Conservation (phyloP, 2,888 invertebrate species). For the Caenorhabditis auriculariae region DNA sequence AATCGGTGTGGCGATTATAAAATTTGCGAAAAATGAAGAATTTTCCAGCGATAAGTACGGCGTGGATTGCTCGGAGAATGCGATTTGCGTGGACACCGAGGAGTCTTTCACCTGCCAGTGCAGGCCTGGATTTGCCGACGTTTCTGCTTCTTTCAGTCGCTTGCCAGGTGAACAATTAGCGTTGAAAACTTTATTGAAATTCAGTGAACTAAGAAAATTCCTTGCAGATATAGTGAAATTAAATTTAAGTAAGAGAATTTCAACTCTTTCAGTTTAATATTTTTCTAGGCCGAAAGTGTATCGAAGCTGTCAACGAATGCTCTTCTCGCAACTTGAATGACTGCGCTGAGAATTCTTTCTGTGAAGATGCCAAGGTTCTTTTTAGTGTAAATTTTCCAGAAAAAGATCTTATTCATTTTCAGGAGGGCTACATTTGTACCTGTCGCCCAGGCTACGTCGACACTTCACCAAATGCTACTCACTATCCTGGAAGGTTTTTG, state of each 20-base stretch:
- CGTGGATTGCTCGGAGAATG: constrained; percentile 61
- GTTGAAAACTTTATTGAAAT: too few species aligned
- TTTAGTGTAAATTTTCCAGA: background rate
- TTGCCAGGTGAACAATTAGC: constrained; percentile 45
- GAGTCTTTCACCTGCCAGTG: constrained; percentile 55
- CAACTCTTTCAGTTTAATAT: too few species aligned
- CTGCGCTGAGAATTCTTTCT: constrained; percentile 82
- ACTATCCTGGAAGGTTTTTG: constrained; percentile 62
- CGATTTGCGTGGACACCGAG: constrained; percentile 62
- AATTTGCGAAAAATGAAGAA: background rate
- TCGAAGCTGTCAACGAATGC: constrained; percentile 63
- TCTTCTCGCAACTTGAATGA: constrained; percentile 73
- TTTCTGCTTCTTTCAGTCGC: constrained; percentile 58
- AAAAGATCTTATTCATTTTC: background rate
- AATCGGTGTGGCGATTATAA: constrained; percentile 26
- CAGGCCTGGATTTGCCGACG: constrained; percentile 63
- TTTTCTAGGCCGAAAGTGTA: constrained; percentile 51
- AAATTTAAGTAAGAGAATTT: too few species aligned
- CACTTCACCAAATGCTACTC: constrained; percentile 59
- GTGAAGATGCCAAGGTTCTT: constrained; percentile 81
- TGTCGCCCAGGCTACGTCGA: constrained; percentile 81
- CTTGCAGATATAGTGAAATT: too few species aligned
- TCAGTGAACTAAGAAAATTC: too few species aligned
- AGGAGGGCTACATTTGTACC: constrained; percentile 79
- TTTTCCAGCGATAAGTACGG: constrained; percentile 41